Conservation (phyloP, 2,888 invertebrate genomes). For the Liposcelis brunnea region DNA sequence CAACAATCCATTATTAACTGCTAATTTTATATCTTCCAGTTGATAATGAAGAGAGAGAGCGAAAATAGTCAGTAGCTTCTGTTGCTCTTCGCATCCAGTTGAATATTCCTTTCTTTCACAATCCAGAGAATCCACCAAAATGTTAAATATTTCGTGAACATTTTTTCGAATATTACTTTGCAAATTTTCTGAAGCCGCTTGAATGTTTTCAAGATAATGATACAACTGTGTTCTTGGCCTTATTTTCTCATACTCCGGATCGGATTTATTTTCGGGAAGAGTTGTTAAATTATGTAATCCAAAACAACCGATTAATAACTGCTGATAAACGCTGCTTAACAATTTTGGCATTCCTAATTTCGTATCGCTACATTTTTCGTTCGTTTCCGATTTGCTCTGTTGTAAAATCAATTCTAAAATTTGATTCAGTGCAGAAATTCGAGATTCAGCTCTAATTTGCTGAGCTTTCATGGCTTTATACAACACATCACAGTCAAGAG, state of each 20-base stretch:
- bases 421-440: conserved; percentile 27
- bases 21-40: conserved; percentile 36
- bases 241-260: conserved; percentile 13
- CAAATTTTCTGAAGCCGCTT: conserved; percentile 30
- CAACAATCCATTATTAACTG: conserved; percentile 35
- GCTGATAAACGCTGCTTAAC: conserved; percentile 26
- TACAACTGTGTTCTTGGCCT: conserved; percentile 26
- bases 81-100: conserved; percentile 22
- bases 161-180: conserved; percentile 33
- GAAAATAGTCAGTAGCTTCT: conserved; percentile 34
- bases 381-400: not conserved
- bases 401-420: conserved; percentile 24
- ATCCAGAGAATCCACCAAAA: conserved; percentile 31
- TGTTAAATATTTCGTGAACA: conserved; percentile 35
- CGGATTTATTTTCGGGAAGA: not conserved
- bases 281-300: conserved; percentile 27
- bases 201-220: conserved; percentile 39
- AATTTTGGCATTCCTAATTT: not conserved
- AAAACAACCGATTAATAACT: conserved; percentile 35
- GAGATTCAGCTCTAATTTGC: conserved; percentile 19
- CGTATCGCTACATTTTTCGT: conserved; percentile 13
- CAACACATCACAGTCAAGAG: no score
- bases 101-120: not conserved
- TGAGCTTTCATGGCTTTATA: not conserved
- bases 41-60: conserved; percentile 36